A percentile compares a stretch with the other conserved stretches of the same genome.
Conservation (phyloP, 2,797 vertebrate genomes). For the Gambusia yucatana region DNA sequence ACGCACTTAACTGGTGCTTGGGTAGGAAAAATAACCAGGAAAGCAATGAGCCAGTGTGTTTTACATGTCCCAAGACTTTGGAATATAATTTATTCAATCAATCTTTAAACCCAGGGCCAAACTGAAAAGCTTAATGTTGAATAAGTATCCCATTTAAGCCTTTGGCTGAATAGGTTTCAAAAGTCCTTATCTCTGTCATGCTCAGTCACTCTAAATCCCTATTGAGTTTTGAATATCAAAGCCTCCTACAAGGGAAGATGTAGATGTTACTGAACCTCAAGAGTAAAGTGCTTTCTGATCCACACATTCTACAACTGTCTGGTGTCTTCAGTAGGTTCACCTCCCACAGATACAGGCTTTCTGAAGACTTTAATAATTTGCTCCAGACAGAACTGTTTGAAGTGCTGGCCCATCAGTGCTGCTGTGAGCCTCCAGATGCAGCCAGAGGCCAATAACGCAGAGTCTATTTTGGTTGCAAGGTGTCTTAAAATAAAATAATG, state of each 20-base stretch:
- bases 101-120: background rate
- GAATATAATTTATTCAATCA: background rate
- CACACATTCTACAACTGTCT: conserved; percentile 11
- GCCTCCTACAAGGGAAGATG: conserved; percentile 33
- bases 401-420: conserved; percentile 42
- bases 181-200: conserved; percentile 41
- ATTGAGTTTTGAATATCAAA: conserved; percentile 53
- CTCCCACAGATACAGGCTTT: conserved; percentile 32
- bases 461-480: background rate
- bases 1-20: background rate
- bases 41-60: background rate
- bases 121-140: conserved; percentile 47
- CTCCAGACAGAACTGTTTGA: conserved; percentile 28
- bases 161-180: conserved; percentile 49
- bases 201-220: conserved; percentile 40
- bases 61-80: background rate
- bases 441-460: background rate
- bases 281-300: background rate
- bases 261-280: conserved; percentile 27
- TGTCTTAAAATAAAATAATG: conserved; percentile 3
- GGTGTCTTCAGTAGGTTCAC: background rate
- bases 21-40: background rate
- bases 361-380: conserved; percentile 25
- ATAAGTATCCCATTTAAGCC: conserved; percentile 64
- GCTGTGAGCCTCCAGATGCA: conserved; percentile 13